Evolutionary conservation across 2,888 invertebrate species (phyloP), one percentile per base, ranked within the genome.

Genomic region (Acrocyrtus sp.): DNA sequence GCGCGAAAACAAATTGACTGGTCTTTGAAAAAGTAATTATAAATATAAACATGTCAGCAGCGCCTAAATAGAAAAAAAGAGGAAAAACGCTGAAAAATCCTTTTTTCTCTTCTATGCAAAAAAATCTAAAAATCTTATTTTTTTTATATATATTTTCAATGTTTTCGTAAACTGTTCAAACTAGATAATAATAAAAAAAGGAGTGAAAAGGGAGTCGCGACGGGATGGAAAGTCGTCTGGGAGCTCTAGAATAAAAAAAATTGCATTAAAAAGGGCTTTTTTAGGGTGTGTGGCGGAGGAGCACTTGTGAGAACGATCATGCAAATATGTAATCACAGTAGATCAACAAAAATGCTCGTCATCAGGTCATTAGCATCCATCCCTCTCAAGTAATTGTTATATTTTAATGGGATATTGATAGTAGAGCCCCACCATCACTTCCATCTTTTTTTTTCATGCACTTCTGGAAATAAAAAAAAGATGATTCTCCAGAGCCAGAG

Each of bases 271-370:
- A n/a, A n/a, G n/a, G n/a, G n/a, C n/a, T n/a, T n/a, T n/a, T n/a
- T n/a, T n/a, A n/a, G n/a, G 5, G 34, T 34, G 12, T 34, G 6
- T 34, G 34, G 5, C 12, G 5, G 6, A 45, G 21, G 41, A 45
- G 24, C 22, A 51, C 58, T 53, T 72, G 47, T 43, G n/a, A 45
- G 47, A 54, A 65, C 47, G 51, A 54, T 65, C 63, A 58, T 56
- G 48, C 69, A 70, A 58, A 63, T 72, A 62, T 56, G 63, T 53
- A 63, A 62, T 70, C 63, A 72, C 58, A 58, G 51, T 51, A 58
- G 51, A 68, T 63, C 58, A 60, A 54, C 70, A 62, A 54, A n/a
- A 34, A 67, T 67, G 58, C 58, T 19, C 47, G 24, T 61, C 62
- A 63, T 58, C 57, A 51, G 29, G 5, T 45, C 45, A 45, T 45